Evolutionary conservation across 2,113 vertebrate species (phyloP).

Genomic region (Naja naja): DNA sequence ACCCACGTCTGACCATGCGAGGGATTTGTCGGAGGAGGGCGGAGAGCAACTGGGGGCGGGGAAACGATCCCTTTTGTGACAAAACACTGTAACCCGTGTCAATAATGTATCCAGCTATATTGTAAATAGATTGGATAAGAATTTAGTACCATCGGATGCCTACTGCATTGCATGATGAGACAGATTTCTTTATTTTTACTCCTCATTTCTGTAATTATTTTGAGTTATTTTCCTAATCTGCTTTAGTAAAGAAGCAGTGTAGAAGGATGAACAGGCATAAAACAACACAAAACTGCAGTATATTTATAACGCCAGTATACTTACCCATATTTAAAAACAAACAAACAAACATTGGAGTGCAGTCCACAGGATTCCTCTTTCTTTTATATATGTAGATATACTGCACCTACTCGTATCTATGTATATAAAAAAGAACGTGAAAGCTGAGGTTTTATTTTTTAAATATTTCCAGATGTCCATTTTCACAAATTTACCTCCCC

Average conservation of each 20-base stretch:
- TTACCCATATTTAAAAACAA: slow-evolving; percentile 38
- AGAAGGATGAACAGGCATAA: slow-evolving; percentile 48
- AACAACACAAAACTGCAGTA: slow-evolving; percentile 46
- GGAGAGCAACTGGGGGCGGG: not conserved
- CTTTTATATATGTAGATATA: slow-evolving; percentile 71
- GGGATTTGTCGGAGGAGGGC: slow-evolving; percentile 22
- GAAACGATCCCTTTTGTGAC: slow-evolving; percentile 35
- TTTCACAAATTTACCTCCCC: slow-evolving; percentile 20
- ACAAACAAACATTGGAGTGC: slow-evolving; percentile 44
- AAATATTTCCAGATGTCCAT: slow-evolving; percentile 51
- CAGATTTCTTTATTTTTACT: slow-evolving; percentile 63
- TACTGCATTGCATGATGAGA: slow-evolving; percentile 86
- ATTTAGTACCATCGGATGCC: slow-evolving; percentile 84
- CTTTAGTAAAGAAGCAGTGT: slow-evolving; percentile 57
- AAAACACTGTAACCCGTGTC: slow-evolving; percentile 81
- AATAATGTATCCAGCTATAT: slow-evolving; percentile 73
- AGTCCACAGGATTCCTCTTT: slow-evolving; percentile 40
- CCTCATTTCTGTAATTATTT: slow-evolving; percentile 65
- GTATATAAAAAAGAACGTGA: slow-evolving; percentile 62
- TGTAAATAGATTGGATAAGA: slow-evolving; percentile 83
- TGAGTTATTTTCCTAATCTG: slow-evolving; percentile 57
- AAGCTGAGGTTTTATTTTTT: slow-evolving; percentile 53
- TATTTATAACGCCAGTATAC: slow-evolving; percentile 51
- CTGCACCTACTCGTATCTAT: slow-evolving; percentile 47
- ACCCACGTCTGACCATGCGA: slow-evolving; percentile 76